Evolutionary conservation across 2,797 vertebrate genomes (phyloP), one percentile per base, ranked within the genome.

Genomic region (Sebastes minor): DNA sequence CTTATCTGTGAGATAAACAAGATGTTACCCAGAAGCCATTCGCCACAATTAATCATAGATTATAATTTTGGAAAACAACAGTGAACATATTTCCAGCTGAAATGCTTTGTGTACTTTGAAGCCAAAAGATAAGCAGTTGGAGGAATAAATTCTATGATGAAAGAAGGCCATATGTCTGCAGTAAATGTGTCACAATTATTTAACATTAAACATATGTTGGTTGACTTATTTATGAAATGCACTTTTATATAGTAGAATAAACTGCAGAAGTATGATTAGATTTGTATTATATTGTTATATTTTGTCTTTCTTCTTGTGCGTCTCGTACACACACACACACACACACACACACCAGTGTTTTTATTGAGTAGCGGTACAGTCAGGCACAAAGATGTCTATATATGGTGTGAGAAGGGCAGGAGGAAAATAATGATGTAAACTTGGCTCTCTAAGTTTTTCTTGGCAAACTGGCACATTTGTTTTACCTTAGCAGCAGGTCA

Each of bases 381-480:
- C 68, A 55, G 32, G 66, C 69, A 52, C 71, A 67, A 68, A 63
- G 9, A 79, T 81, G 79, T 78, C 89, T 81, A 86, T 88, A 85
- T 86, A 86, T 84, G 85, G 89, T 67, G 72, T 65, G 59, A 61
- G 49, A 73, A 57, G 27, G 52, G 14, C 28, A 80, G 73, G 72
- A 79, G 35, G 20, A 57, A 82, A 87, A 71, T 72, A 63, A 73
- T 80, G 71, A 84, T 30, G 80, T 67, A 59, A 84, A 82, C 70
- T 68, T 64, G 63, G 32, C 74, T 53, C 33, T 55, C 13, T 56
- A 6, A 23, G 27, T 74, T 82, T 71, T 80, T 76, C 60, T 82
- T 85, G 82, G 86, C 79, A 82, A 75, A 33, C 20, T 74, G 22
- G 28, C 4, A 16, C 42, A 49, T 66, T 6, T 20, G 25, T 80